A percentile compares a stretch with the other conserved stretches of the same genome.
These are phyloP conservation scores for Pelagia noctiluca DNA, from an alignment of 30 jellyfish, hydroid and myxozoan genomes.

Conservation along the genomic window DNA sequence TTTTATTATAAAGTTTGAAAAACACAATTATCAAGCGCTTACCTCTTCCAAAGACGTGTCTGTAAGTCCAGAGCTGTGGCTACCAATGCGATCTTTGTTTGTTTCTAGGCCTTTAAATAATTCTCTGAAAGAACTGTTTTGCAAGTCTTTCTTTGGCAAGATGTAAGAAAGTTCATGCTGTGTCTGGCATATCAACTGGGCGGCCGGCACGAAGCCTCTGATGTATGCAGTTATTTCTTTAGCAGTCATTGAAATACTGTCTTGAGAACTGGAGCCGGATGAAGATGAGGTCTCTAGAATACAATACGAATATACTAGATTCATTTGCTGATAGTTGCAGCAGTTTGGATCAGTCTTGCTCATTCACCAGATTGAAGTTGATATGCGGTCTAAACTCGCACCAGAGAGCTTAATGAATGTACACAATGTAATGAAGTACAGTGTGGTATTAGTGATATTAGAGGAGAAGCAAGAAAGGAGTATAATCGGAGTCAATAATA, in stretches of 20 bases:
- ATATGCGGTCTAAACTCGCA: too few species aligned
- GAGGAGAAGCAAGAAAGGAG: too few species aligned
- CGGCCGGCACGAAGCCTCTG: conserved; percentile 77
- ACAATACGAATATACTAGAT: too few species aligned
- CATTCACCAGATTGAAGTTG: too few species aligned
- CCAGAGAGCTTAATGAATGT: too few species aligned
- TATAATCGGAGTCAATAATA: too few species aligned
- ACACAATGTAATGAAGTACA: too few species aligned
- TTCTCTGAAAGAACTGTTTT: conserved; percentile 53
- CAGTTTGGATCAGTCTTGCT: too few species aligned
- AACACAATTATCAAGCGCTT: too few species aligned
- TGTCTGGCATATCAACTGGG: conserved; percentile 92
- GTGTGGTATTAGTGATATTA: too few species aligned
- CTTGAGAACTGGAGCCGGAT: conserved; percentile 27
- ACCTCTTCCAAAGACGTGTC: conserved; percentile 98
- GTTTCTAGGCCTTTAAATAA: conserved; percentile 79
- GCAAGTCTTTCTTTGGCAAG: conserved; percentile 79
- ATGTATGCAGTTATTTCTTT: conserved; percentile 82
- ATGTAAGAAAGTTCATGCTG: conserved; percentile 87
- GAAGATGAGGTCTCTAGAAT: conserved; percentile 18
- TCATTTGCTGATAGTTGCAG: too few species aligned
- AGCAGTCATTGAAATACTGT: neutral
- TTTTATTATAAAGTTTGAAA: neutral
- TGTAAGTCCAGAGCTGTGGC: conserved; percentile 87
- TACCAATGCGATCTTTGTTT: conserved; percentile 66